Conservation (phyloP, 1,140 invertebrate species). For the Idris sp. region DNA sequence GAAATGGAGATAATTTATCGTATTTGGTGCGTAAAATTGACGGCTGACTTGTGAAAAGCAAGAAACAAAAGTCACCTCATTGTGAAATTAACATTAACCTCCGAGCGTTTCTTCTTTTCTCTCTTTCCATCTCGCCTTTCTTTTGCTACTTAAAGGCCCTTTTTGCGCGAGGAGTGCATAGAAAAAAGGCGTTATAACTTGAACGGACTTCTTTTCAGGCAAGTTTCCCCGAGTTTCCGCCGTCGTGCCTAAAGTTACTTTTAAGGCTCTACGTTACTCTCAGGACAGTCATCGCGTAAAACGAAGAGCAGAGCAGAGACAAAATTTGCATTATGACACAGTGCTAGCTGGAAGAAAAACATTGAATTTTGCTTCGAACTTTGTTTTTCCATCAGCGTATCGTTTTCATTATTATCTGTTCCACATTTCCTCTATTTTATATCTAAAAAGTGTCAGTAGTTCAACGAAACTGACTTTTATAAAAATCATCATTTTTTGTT, state of each 20-base stretch:
- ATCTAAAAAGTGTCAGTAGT: no score
- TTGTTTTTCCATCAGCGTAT: conserved; percentile 62
- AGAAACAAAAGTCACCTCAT: conserved; percentile 59
- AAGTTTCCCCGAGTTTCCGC: conserved; percentile 51
- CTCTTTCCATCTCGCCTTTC: conserved; percentile 38
- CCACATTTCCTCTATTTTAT: conserved; percentile 10
- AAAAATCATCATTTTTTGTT: no score
- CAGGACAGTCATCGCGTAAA: conserved; percentile 48
- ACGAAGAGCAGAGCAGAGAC: conserved; percentile 35
- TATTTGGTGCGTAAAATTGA: conserved; percentile 57
- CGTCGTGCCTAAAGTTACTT: conserved; percentile 56
- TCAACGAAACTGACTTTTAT: no score
- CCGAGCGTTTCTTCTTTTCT: conserved; percentile 43
- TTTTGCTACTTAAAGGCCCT: conserved; percentile 58
- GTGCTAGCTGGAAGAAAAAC: conserved; percentile 58
- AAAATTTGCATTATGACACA: conserved; percentile 61
- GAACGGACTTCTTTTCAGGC: conserved; percentile 37
- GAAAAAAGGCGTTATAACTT: conserved; percentile 55
- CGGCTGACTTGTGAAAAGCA: conserved; percentile 55
- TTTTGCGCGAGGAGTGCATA: conserved; percentile 41
- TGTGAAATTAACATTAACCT: conserved; percentile 63
- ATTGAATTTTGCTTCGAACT: conserved; percentile 52
- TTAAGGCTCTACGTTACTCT: conserved; percentile 55
- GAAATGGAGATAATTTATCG: conserved; percentile 46
- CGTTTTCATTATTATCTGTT: conserved; percentile 55